Percentiles rank a stretch among this genome's conserved stretches.
These are phyloP conservation scores for Anoplophora glabripennis DNA, from an alignment of 1,140 invertebrate species.

Conservation along the genomic window DNA sequence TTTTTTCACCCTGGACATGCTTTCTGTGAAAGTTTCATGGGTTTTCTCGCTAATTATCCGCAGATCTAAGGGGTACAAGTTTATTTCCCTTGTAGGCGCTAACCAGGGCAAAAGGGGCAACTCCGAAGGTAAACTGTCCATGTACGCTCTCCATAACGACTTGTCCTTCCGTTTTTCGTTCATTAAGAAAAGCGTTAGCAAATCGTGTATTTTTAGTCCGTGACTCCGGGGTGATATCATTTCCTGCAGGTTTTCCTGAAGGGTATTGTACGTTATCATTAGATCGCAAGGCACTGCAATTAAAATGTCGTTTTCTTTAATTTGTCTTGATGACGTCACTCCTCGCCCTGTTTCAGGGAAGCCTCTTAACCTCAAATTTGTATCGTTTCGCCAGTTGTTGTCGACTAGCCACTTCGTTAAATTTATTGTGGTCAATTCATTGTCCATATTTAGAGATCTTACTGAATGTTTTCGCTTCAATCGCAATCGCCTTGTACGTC, in stretches of 20 bases:
- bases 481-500: slow-evolving; percentile 32
- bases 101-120: slow-evolving; percentile 55
- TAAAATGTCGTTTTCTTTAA: slow-evolving; percentile 50
- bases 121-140: slow-evolving; percentile 57
- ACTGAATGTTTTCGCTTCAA: slow-evolving; percentile 12
- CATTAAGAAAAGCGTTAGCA: slow-evolving; percentile 63
- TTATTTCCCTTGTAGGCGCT: slow-evolving; percentile 49
- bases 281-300: slow-evolving; percentile 54
- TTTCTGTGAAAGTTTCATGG: slow-evolving; percentile 43
- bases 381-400: slow-evolving; percentile 38
- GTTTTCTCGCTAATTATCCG: slow-evolving; percentile 41
- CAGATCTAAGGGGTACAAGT: slow-evolving; percentile 46
- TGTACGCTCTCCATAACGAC: slow-evolving; percentile 54
- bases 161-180: slow-evolving; percentile 51
- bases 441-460: slow-evolving; percentile 13
- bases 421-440: slow-evolving; percentile 26
- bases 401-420: slow-evolving; percentile 38
- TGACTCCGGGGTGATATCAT: slow-evolving; percentile 32
- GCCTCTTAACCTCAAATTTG: slow-evolving; percentile 33
- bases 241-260: slow-evolving; percentile 23
- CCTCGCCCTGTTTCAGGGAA: slow-evolving; percentile 58
- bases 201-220: slow-evolving; percentile 52
- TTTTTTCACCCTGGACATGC: slow-evolving; percentile 35
- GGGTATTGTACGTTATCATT: slow-evolving; percentile 53
- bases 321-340: slow-evolving; percentile 50